A percentile compares a stretch with the other conserved stretches of the same genome.
These are phyloP conservation scores for Cephalopholis sonnerati DNA, from an alignment of 2,113 vertebrate species.

Conservation along the genomic window DNA sequence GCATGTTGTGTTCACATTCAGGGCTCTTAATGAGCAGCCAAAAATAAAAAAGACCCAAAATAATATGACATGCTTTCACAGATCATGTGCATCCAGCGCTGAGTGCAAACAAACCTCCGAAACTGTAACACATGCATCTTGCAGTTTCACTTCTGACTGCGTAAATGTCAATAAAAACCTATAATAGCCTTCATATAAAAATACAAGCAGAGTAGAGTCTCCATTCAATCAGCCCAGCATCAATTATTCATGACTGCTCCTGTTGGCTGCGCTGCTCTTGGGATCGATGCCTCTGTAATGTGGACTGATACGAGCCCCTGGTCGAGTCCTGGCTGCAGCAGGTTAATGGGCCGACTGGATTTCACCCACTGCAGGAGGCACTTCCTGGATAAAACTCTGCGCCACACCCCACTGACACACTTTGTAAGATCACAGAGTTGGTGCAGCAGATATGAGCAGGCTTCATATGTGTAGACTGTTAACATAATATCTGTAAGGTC, in stretches of 20 bases:
- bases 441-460: not conserved
- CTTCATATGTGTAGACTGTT: not conserved
- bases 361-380: slow-evolving; percentile 48
- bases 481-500: not conserved
- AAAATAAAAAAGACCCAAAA: not conserved
- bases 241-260: slow-evolving; percentile 80
- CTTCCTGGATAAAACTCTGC: slow-evolving; percentile 64
- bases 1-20: not conserved
- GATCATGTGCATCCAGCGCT: not conserved
- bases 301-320: slow-evolving; percentile 73
- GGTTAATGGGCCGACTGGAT: slow-evolving; percentile 76
- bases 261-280: slow-evolving; percentile 55
- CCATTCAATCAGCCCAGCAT: slow-evolving; percentile 71
- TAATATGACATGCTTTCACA: not conserved
- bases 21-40: not conserved
- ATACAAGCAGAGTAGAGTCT: slow-evolving; percentile 43
- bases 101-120: slow-evolving; percentile 27
- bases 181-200: slow-evolving; percentile 61
- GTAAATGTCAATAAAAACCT: slow-evolving; percentile 50
- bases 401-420: slow-evolving; percentile 26
- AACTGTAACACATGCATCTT: slow-evolving; percentile 7
- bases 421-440: not conserved
- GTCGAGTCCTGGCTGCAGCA: slow-evolving; percentile 64
- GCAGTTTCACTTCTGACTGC: not conserved
- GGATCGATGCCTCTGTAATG: slow-evolving; percentile 82